These are phyloP conservation scores for Xylocopa sonorina DNA, from an alignment of 1,140 invertebrate genomes.

Conservation along the genomic window DNA sequence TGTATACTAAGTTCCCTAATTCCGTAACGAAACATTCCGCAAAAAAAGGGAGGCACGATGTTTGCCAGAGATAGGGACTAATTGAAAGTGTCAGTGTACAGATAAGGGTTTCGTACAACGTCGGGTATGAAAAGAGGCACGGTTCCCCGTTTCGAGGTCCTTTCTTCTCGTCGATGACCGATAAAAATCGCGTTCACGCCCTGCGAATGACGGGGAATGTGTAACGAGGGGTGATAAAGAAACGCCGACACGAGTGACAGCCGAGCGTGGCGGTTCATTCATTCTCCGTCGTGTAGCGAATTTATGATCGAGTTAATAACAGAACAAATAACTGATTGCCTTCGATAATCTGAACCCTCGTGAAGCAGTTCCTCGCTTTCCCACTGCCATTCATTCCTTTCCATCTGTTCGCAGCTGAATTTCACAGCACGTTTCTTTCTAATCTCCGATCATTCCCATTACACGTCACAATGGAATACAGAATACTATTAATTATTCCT, in stretches of 20 bases:
- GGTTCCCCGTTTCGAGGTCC: conserved; percentile 27
- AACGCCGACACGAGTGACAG: conserved; percentile 42
- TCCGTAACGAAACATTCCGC: no score
- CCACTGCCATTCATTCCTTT: not conserved
- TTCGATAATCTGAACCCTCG: conserved; percentile 48
- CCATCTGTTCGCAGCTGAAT: not conserved
- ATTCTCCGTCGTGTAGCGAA: conserved; percentile 54
- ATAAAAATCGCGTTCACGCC: conserved; percentile 63
- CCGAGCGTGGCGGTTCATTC: conserved; percentile 46
- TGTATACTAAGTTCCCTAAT: no score
- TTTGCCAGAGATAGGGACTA: conserved; percentile 42
- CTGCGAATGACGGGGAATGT: conserved; percentile 51
- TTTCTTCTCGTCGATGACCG: conserved; percentile 56
- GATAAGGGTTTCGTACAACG: conserved; percentile 29
- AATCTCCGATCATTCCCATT: not conserved
- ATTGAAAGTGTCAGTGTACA: conserved; percentile 47
- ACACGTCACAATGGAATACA: not conserved
- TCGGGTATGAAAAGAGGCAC: conserved; percentile 36
- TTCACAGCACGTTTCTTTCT: conserved; percentile 5
- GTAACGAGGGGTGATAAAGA: conserved; percentile 63
- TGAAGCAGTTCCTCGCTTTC: no score
- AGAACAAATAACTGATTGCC: conserved; percentile 56
- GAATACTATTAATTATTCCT: not conserved
- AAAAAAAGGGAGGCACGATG: not conserved
- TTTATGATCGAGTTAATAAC: conserved; percentile 65